Base-by-base conservation (phyloP, 2,797 vertebrate genomes). In the Pogonophryne albipinna region DNA sequence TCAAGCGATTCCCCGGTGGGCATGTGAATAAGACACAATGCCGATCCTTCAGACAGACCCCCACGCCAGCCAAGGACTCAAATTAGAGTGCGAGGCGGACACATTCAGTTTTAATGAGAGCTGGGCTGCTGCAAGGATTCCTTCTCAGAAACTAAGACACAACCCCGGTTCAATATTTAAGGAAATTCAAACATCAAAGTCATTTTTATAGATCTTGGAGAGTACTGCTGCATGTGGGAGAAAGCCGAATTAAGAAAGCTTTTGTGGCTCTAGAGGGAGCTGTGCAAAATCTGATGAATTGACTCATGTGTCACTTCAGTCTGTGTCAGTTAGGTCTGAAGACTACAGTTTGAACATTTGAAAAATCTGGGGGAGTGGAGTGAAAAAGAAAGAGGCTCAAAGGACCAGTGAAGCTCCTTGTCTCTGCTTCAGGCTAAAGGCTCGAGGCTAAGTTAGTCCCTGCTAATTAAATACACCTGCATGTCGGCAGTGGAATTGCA, bases 1-100 rank as follows among this genome's bases (percentile, higher is more conserved):
- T 88, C 60, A 79, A 85, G 74, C 7, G 58, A 78, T 74, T 71
- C 77, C 81, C 71, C 31, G 44, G 47, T 31, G 79, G 83, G 78
- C 47, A 64, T 71, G 47, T 50, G 76, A 78, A 77, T 46, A 72
- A 70, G 60, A 87, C 74, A 80, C 57, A 73, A 76, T 65, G 76
- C 77, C 61, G 46, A 56, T 63, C 53, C 66, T 72, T 76, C 73
- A 80, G 57, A 80, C 15, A 2, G 68, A 74, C 34, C 73, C 58
- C 23, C 47, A 66, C 34, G 19, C 6, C 4, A 73, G 69, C 60
- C 45, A 68, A 72, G 47, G 59, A 50, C 65, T 62, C 45, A 58
- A 72, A 83, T 34, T 74, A 70, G 78, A 85, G 63, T 38, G 57
- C 6, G 47, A 69, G 41, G 58, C 6, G 45, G 61, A 23, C 19